A percentile compares a stretch with the other conserved stretches of the same genome.
phyloP scores from a whole-genome alignment of 2,113 vertebrate genomes.

The Salvator merianae region DNA sequence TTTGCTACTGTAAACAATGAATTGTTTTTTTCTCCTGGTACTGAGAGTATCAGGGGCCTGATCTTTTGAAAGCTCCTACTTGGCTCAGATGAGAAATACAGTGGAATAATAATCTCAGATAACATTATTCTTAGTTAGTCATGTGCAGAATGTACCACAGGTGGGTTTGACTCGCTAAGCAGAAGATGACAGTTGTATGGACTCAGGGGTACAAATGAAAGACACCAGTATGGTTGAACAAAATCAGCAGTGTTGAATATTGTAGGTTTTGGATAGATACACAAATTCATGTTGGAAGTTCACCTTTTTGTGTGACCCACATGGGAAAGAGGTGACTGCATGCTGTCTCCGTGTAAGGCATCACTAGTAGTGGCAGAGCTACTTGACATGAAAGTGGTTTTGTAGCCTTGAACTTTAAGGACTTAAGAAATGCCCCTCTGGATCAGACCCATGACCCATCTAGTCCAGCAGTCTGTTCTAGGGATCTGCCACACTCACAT shows the following conservation, averaged over 20 bases:
- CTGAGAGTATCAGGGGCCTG: neutral
- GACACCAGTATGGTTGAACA: neutral
- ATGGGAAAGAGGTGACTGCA: neutral
- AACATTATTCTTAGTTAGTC: neutral
- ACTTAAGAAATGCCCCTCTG: too few relatives aligned
- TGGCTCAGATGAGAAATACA: neutral
- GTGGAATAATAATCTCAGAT: constrained; percentile 6
- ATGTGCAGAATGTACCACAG: constrained; percentile 1
- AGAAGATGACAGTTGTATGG: neutral
- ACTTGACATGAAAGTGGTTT: neutral
- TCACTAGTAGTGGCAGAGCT: neutral
- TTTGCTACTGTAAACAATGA: constrained; percentile 3
- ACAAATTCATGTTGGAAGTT: too few relatives aligned
- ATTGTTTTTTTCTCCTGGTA: neutral
- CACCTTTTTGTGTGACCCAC: too few relatives aligned
- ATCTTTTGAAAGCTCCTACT: neutral
- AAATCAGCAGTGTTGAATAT: neutral
- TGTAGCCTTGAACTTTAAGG: neutral
- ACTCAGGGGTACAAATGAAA: neutral
- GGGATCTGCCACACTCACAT: too few relatives aligned
- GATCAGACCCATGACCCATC: too few relatives aligned
- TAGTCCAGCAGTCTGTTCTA: too few relatives aligned
- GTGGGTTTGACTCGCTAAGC: constrained; percentile 12
- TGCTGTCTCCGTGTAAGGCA: neutral
- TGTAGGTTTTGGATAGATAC: neutral